Base-by-base conservation (phyloP, 2,797 vertebrate genomes). In the Thaleichthys pacificus region DNA sequence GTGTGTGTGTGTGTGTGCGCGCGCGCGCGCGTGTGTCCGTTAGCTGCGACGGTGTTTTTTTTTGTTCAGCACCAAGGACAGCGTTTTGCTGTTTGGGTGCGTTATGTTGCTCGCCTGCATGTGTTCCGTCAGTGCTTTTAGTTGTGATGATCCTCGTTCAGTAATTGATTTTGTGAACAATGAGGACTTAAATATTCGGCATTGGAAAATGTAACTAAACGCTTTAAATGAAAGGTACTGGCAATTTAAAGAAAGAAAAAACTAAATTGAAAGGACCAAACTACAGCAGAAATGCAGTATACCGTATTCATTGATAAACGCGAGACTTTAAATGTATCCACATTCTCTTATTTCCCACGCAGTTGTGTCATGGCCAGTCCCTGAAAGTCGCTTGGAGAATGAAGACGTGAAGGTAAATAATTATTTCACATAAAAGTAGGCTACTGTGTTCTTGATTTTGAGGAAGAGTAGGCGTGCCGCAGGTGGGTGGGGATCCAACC, bases 61-160 rank as follows among this genome's bases (percentile, higher is more conserved):
- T 68, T 7, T 56, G 1, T 83, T 88, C 89, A 91, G 91, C 78
- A 93, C 92, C 91, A 87, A 87, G 91, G 92, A 93, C 92, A 91
- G 90, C 85, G 82, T 4, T 22, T 24, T 19, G 61, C 5, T 38
- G 19, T 57, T 15, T 35, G 32, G 32, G 32, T 8, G 32, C 32
- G 32, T 35, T 35, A 35, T 35, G 32, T 35, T 35, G 32, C 32
- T 35, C 4, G 38, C 42, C 4, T 30, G 26, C 47, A 51, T 38
- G n/a, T 28, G 28, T 42, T 47, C 11, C 3, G 42, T 14, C 42
- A 47, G 42, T 47, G 32, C 32, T 2, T 4, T 30, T 35, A 47
- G 11, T 12, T 47, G 42, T 14, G 42, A 47, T 12, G 42, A 47
- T 47, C 42, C 42, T 12, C 42, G 9, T 47, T 12, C 42, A 47